phyloP scores from a whole-genome alignment of 2,888 invertebrate genomes.

The Drosophila putrida region DNA sequence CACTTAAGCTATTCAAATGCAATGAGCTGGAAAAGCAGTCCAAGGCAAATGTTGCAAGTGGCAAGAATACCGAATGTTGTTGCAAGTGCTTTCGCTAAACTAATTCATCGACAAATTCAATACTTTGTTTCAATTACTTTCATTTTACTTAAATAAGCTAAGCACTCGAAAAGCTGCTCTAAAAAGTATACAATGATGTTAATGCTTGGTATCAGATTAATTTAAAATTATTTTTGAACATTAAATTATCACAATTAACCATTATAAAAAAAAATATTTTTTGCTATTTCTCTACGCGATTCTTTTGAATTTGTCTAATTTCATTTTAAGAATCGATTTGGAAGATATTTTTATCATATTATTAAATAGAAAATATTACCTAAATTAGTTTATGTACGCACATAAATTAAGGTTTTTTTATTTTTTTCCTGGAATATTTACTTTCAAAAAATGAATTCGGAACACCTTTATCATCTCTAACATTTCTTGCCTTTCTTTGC shows the following conservation, averaged over 20 bases:
- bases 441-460: background rate
- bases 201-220: background rate
- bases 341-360: no score
- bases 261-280: no score
- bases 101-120: conserved; percentile 11
- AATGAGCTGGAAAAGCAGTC: conserved; percentile 75
- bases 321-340: no score
- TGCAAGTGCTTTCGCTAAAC: conserved; percentile 1
- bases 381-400: no score
- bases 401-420: no score
- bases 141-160: background rate
- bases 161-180: background rate
- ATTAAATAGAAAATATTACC: no score
- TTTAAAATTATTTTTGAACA: background rate
- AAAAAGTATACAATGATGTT: background rate
- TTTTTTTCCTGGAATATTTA: background rate
- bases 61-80: conserved; percentile 11
- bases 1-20: conserved; percentile 73
- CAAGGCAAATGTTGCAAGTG: conserved; percentile 40
- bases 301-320: no score
- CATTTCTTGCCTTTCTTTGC: background rate
- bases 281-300: no score
- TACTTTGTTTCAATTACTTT: background rate
- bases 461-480: background rate
- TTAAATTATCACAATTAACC: background rate